Percentiles rank a stretch among this genome's conserved stretches.
phyloP scores from a whole-genome alignment of 2,797 vertebrate genomes.

The Craterocephalus amniculus region DNA sequence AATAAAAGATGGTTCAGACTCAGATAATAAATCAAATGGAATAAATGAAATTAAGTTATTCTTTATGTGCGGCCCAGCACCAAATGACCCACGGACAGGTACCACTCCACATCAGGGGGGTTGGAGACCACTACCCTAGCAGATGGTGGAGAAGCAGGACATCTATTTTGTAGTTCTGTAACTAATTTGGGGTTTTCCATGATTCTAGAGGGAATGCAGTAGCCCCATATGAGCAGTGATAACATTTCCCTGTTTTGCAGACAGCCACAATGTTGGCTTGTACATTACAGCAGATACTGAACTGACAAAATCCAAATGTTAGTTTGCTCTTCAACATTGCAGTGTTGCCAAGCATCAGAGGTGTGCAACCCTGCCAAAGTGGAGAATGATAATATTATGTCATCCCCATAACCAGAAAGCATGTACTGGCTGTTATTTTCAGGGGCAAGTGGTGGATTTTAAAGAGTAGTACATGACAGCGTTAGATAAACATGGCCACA shows the following conservation, averaged over 20 bases:
- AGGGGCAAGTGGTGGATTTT: conserved; percentile 47
- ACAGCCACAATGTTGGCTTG: conserved; percentile 14
- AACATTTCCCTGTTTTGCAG: conserved; percentile 6
- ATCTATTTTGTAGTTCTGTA: conserved; percentile 14
- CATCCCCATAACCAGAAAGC: conserved; percentile 24
- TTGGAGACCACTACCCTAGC: background rate
- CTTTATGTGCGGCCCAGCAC: too few species aligned
- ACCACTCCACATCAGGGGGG: too few species aligned
- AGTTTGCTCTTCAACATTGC: conserved; percentile 27
- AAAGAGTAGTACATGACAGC: conserved; percentile 32
- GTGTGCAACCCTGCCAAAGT: conserved; percentile 17
- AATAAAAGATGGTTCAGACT: too few species aligned
- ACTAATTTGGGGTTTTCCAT: background rate
- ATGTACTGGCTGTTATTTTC: conserved; percentile 29
- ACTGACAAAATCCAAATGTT: conserved; percentile 10
- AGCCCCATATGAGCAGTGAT: background rate
- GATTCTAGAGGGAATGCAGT: background rate
- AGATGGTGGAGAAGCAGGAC: conserved; percentile 13
- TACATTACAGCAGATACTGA: background rate
- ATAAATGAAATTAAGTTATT: too few species aligned
- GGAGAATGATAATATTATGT: conserved; percentile 34
- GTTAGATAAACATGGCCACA: conserved; percentile 25
- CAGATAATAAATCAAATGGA: too few species aligned
- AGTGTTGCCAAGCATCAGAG: conserved; percentile 16
- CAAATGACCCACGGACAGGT: too few species aligned